Percentiles rank a stretch among this genome's conserved stretches.
Conservation (phyloP, 2,888 invertebrate species). For the Ectemnius lituratus region DNA sequence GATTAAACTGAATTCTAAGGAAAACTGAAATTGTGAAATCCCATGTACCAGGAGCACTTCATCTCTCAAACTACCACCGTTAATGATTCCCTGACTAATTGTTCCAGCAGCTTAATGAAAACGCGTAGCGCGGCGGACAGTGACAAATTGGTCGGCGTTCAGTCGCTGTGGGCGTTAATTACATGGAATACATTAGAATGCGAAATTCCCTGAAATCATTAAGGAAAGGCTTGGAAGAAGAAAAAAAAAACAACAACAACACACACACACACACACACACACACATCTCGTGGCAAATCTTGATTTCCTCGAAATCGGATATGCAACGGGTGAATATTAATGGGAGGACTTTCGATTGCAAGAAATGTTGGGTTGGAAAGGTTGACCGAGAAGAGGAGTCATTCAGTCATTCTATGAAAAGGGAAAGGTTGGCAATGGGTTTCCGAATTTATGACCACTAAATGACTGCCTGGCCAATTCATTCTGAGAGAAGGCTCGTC, state of each 20-base stretch:
- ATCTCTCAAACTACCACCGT: not conserved
- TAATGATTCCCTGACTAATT: constrained; percentile 41
- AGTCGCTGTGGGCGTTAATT: not conserved
- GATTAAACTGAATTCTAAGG: too few species aligned
- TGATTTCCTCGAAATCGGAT: too few species aligned
- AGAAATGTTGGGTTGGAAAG: not conserved
- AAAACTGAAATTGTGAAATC: too few species aligned
- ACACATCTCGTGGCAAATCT: too few species aligned
- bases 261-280: too few species aligned
- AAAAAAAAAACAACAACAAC: too few species aligned
- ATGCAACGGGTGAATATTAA: too few species aligned
- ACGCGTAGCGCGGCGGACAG: constrained; percentile 32
- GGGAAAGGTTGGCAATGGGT: not conserved
- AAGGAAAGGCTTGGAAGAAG: too few species aligned
- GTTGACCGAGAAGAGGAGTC: too few species aligned
- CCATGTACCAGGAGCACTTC: too few species aligned
- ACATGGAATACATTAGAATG: constrained; percentile 14
- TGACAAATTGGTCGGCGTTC: constrained; percentile 38
- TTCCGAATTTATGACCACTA: constrained; percentile 9
- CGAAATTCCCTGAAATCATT: not conserved
- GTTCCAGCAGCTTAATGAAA: constrained; percentile 31
- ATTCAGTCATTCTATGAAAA: not conserved
- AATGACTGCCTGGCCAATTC: constrained; percentile 30
- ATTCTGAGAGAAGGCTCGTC: constrained; percentile 12
- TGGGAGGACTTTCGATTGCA: not conserved